Percentiles rank a stretch among this genome's conserved stretches.
Evolutionary conservation across 2,797 vertebrate genomes (phyloP).

Genomic region (Threskiornis aethiopicus): DNA sequence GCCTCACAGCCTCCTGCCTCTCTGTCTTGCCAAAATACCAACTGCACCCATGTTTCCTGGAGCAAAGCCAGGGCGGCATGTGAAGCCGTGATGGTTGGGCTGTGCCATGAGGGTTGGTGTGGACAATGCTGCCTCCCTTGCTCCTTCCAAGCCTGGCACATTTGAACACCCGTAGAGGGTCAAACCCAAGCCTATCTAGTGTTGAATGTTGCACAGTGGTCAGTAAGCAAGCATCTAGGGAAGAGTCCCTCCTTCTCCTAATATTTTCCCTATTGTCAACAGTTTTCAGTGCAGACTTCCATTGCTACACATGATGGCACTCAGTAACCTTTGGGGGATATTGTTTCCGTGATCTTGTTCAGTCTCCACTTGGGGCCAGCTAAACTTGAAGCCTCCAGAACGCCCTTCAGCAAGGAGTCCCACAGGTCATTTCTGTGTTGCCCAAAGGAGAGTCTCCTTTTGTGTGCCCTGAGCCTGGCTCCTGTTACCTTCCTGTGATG

Average conservation of each 20-base stretch:
- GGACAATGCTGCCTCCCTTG: background rate
- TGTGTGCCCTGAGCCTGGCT: background rate
- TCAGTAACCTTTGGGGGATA: background rate
- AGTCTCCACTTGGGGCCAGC: background rate
- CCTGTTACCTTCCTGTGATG: background rate
- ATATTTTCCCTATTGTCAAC: background rate
- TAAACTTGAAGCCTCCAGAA: background rate
- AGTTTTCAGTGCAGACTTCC: background rate
- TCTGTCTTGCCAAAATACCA: background rate
- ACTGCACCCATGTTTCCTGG: accelerated
- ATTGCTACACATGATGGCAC: background rate
- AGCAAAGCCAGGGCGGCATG: background rate
- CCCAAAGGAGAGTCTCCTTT: background rate
- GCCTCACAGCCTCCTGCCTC: background rate
- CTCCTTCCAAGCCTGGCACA: background rate
- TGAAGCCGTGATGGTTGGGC: background rate
- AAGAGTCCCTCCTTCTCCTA: background rate
- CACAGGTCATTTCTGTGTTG: background rate
- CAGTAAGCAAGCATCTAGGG: background rate
- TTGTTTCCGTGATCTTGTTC: background rate
- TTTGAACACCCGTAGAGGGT: background rate
- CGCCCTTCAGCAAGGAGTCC: background rate
- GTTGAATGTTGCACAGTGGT: background rate
- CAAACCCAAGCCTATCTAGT: background rate
- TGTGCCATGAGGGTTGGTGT: accelerated